Base-by-base conservation (phyloP, 2,888 invertebrate species). In the Apantesis nais region DNA sequence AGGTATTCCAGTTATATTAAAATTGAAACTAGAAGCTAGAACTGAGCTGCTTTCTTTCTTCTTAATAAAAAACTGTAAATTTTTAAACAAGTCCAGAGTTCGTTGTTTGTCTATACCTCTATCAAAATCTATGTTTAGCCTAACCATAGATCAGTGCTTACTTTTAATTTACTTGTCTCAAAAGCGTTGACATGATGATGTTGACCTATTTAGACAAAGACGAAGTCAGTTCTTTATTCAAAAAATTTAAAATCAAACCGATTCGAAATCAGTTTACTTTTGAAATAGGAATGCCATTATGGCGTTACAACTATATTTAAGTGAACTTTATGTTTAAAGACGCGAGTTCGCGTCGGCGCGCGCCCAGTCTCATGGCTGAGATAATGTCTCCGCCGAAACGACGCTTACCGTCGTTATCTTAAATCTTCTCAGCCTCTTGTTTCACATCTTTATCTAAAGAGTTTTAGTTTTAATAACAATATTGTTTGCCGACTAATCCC, bases 401-500 rank as follows among this genome's bases (percentile, higher is more conserved):
- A 75, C 82, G 82, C 82, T 79, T 84, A 81, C 86, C 82, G 77
- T 83, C 85, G 81, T 87, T 93, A 93, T 93, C 92, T 91, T 70
- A 85, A 86, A 91, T 92, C 92, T 91, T 86, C 83, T 39, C 83
- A 84, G 81, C 83, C 83, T 88, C 88, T 90, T 87, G 87, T 89
- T 85, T 83, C 83, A 93, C 88, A 84, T 90, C 92, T 93, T 93
- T 93, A 93, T 93, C 91, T 81, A 85, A 85, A 86, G 85, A 84
- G 85, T 83, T 87, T 88, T 87, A 83, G 88, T 89, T 92, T 90
- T 90, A 89, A 91, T 88, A 92, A 90, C 86, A 91, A 87, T 83
- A 85, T 78, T 94, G 91, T 94, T 94, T 94, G 92, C 87, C 73
- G 78, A 73, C 86, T 94, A 93, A 94, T 93, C 93, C 93, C 86